phyloP scores from a whole-genome alignment of 2,888 invertebrate genomes.

The Eupithecia vulgata region DNA sequence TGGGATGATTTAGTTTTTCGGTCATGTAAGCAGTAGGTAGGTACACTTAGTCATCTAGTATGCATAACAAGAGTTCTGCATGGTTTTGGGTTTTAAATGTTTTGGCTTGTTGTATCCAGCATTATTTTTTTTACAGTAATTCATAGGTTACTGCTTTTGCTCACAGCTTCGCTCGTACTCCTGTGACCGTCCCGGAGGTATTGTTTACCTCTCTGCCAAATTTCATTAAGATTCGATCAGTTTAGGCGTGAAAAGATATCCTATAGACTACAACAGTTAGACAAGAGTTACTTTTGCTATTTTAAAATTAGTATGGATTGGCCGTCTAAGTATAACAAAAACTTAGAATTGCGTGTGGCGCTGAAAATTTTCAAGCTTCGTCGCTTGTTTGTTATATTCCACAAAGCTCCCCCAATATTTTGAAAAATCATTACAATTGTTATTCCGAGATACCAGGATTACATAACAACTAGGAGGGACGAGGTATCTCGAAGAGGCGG shows the following conservation, averaged over 20 bases:
- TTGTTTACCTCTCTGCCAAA: too few species aligned
- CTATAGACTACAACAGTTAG: too few species aligned
- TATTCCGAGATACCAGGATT: slow-evolving; percentile 55
- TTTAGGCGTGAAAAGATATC: too few species aligned
- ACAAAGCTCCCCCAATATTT: slow-evolving; percentile 23
- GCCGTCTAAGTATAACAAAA: neutral
- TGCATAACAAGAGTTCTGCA: neutral
- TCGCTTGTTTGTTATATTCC: slow-evolving; percentile 1
- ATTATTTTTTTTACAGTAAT: neutral
- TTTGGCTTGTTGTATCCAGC: neutral
- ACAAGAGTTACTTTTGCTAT: too few species aligned
- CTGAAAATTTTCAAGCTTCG: neutral
- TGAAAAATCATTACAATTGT: slow-evolving; percentile 39
- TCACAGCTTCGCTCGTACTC: too few species aligned
- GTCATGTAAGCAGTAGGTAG: neutral
- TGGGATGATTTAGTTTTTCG: slow-evolving; percentile 7
- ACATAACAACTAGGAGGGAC: slow-evolving; percentile 61
- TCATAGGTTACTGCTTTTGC: too few species aligned
- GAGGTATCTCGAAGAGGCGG: slow-evolving; percentile 56
- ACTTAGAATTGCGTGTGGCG: neutral
- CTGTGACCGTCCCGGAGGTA: too few species aligned
- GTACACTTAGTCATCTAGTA: neutral
- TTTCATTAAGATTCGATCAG: too few species aligned
- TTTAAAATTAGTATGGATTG: neutral
- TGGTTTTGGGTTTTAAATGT: neutral